These are phyloP conservation scores for Tenebrio molitor DNA, from an alignment of 1,140 invertebrate species.

Conservation along the genomic window DNA sequence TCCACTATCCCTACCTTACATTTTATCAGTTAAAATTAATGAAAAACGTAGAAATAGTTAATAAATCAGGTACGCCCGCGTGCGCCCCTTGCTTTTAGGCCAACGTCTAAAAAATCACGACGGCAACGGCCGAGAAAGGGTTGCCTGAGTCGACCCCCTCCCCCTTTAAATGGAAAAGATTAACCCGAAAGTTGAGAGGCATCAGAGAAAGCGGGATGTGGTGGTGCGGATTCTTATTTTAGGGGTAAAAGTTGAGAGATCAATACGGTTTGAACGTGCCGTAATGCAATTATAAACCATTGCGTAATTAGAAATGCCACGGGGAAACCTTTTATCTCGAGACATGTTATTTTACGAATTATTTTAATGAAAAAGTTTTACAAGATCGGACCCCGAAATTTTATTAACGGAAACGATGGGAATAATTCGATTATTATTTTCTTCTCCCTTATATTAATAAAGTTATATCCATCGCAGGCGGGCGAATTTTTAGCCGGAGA, in stretches of 20 bases:
- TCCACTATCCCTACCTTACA: too few relatives aligned
- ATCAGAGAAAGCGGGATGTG: slow-evolving; percentile 18
- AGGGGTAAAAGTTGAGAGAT: slow-evolving; percentile 59
- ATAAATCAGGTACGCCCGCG: too few relatives aligned
- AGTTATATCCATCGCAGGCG: slow-evolving; percentile 17
- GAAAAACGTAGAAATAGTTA: too few relatives aligned
- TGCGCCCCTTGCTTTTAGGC: too few relatives aligned
- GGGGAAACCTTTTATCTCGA: slow-evolving; percentile 56
- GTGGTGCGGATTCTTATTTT: slow-evolving; percentile 53
- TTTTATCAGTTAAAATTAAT: too few relatives aligned
- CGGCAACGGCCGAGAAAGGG: too few relatives aligned
- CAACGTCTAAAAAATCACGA: too few relatives aligned
- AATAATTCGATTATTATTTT: slow-evolving; percentile 55
- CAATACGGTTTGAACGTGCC: slow-evolving; percentile 57
- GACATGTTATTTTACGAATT: slow-evolving; percentile 60
- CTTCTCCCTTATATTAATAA: slow-evolving; percentile 41
- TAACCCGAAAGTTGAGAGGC: slow-evolving; percentile 51
- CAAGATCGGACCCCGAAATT: slow-evolving; percentile 48
- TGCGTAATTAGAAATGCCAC: slow-evolving; percentile 59
- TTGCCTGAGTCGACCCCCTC: background rate
- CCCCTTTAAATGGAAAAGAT: slow-evolving; percentile 55
- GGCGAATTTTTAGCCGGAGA: slow-evolving; percentile 7
- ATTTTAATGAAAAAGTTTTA: slow-evolving; percentile 60
- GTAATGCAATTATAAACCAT: slow-evolving; percentile 62
- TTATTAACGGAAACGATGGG: slow-evolving; percentile 53